Percentiles rank a stretch among this genome's conserved stretches.
phyloP scores from a whole-genome alignment of 1,140 invertebrate genomes.

The Tigriopus japonicus region DNA sequence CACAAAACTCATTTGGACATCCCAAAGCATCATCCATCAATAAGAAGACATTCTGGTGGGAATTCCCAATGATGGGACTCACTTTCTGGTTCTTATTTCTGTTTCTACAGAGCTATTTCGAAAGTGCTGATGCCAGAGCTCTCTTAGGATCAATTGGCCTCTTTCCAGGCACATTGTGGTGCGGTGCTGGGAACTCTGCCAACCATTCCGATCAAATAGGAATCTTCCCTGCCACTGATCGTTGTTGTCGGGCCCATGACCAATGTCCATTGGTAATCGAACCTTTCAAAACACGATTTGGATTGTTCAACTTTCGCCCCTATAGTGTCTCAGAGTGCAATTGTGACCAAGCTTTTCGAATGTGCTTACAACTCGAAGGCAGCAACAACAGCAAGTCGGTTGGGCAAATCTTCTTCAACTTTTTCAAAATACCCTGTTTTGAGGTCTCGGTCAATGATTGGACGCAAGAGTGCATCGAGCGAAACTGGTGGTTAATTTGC shows the following conservation, averaged over 20 bases:
- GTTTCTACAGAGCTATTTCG: too few relatives aligned
- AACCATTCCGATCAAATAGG: conserved; percentile 16
- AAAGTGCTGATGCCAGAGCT: too few relatives aligned
- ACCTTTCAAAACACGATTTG: conserved; percentile 32
- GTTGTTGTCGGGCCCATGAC: conserved; percentile 14
- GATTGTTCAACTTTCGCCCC: conserved; percentile 54
- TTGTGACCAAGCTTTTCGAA: conserved; percentile 63
- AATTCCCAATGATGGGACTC: too few relatives aligned
- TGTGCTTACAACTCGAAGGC: conserved; percentile 65
- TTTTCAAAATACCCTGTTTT: conserved; percentile 79
- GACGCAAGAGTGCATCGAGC: conserved; percentile 44
- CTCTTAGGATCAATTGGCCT: not conserved
- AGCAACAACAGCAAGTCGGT: conserved; percentile 68
- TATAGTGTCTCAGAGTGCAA: conserved; percentile 66
- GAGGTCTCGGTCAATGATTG: conserved; percentile 23
- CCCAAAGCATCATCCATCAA: too few relatives aligned
- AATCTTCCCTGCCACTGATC: not conserved
- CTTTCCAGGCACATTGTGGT: conserved; percentile 10
- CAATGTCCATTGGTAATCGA: conserved; percentile 1
- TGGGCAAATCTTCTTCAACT: conserved; percentile 80
- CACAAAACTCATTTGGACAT: too few relatives aligned
- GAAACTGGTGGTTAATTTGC: conserved; percentile 67
- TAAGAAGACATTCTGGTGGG: too few relatives aligned
- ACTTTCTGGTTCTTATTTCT: too few relatives aligned
- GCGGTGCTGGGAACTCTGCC: conserved; percentile 13